Base-by-base conservation (phyloP, 2,888 invertebrate species). In the Flexamia atlantica region DNA sequence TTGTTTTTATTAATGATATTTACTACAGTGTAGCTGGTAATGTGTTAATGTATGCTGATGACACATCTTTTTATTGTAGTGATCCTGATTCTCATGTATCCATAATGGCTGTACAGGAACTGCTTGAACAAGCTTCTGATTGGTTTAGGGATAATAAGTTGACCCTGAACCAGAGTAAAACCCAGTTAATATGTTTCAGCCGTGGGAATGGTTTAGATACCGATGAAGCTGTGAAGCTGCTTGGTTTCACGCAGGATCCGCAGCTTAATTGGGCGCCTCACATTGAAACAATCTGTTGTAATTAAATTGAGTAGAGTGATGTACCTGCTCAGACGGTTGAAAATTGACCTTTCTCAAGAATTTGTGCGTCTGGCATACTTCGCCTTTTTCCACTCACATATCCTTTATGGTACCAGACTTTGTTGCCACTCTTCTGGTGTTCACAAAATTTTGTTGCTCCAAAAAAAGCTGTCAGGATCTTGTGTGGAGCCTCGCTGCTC, bases 11-110 rank as follows among this genome's bases (percentile, higher is more conserved):
- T 3, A 64, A 28, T 64, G 28, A 64, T 14, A 5, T 64, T 4
- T 28, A 64, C 14, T 9, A 64, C 64, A 64, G n/a, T 2, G 14
- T 64, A 12, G 64, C 64, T 64, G 64, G 64, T 28, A 64, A 30
- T 30, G 64, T 64, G 1, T 12, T 64, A 1, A 9, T 64, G 7
- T 14, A 64, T 28, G 64, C 64, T 28, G 64, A 64, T 30, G 64
- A 64, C 64, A 28, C 17, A 1, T 28, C 64, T 3, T 12, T 64
- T 7, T 64, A 28, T 17, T 64, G 9, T 3, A 4, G 64, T 28
- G 14, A 64, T 14, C 5, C 28, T 9, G 64, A 64, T 64, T 12
- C 4, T 64, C 4, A 3, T 28, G 30, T 64, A 28, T 3, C 64
- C 28, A 64, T 9, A 23, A 23, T 25, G 4, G 57, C 57, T 12